phyloP scores from a whole-genome alignment of 2,113 vertebrate species.

The Carettochelys insculpta region DNA sequence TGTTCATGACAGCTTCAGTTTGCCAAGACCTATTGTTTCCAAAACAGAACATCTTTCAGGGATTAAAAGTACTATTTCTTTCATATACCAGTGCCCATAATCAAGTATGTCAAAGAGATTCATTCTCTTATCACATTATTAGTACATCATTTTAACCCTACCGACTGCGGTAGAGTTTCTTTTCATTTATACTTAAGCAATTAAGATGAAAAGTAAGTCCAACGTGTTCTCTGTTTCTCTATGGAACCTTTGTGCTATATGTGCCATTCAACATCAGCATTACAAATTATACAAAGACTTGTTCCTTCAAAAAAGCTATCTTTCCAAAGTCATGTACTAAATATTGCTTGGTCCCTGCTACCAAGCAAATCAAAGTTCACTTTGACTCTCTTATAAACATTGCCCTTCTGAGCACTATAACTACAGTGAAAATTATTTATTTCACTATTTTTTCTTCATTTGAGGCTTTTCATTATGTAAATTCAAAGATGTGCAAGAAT shows the following conservation, averaged over 20 bases:
- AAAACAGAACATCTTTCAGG: background rate
- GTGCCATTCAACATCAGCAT: background rate
- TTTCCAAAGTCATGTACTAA: background rate
- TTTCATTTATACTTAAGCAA: background rate
- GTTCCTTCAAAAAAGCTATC: background rate
- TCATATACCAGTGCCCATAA: background rate
- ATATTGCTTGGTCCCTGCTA: background rate
- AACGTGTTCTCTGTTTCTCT: background rate
- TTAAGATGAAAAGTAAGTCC: background rate
- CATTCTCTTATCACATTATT: background rate
- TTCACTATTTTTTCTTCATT: background rate
- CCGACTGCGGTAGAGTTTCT: background rate
- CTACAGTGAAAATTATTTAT: background rate
- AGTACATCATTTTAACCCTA: background rate
- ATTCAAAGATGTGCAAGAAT: background rate
- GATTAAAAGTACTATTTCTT: background rate
- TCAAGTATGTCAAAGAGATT: background rate
- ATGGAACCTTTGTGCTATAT: background rate
- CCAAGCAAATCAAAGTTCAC: background rate
- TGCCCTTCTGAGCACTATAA: background rate
- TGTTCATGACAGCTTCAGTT: background rate
- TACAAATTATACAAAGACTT: background rate
- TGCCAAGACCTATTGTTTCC: background rate
- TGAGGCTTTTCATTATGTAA: background rate
- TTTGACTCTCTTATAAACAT: no score